Percentiles rank a stretch among this genome's conserved stretches.
Conservation (phyloP, 1,140 invertebrate species). For the Philaenus spumarius region DNA sequence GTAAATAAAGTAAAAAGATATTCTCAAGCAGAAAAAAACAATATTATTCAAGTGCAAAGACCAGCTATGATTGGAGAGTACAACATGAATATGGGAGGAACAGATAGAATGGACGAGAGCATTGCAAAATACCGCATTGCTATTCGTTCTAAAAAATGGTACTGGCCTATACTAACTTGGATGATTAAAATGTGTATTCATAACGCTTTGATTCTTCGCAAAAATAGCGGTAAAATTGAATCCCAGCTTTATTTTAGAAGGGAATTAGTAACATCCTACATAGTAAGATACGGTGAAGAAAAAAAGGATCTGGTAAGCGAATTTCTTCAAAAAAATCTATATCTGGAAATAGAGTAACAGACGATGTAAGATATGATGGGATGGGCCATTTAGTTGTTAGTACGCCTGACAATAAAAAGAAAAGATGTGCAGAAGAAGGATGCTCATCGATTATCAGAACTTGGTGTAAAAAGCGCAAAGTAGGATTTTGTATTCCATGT, state of each 20-base stretch:
- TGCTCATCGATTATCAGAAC: too few relatives aligned
- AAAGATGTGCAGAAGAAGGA: neutral
- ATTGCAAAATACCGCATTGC: neutral
- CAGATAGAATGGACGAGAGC: neutral
- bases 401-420: neutral
- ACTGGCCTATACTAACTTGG: neutral
- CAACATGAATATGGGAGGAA: neutral
- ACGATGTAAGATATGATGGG: neutral
- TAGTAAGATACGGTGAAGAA: neutral
- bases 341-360: neutral
- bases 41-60: neutral
- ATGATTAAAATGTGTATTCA: too few relatives aligned
- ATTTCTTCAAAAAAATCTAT: neutral
- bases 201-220: too few relatives aligned
- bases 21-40: slow-evolving; percentile 14
- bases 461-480: neutral
- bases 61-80: neutral
- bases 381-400: neutral
- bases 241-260: neutral
- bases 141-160: neutral
- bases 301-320: neutral
- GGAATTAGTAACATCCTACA: neutral
- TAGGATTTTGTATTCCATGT: neutral
- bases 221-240: neutral
- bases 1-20: slow-evolving; percentile 13